Evolutionary conservation across 2,888 invertebrate genomes (phyloP), one percentile per base, ranked within the genome.

Genomic region (Elysia crispata): DNA sequence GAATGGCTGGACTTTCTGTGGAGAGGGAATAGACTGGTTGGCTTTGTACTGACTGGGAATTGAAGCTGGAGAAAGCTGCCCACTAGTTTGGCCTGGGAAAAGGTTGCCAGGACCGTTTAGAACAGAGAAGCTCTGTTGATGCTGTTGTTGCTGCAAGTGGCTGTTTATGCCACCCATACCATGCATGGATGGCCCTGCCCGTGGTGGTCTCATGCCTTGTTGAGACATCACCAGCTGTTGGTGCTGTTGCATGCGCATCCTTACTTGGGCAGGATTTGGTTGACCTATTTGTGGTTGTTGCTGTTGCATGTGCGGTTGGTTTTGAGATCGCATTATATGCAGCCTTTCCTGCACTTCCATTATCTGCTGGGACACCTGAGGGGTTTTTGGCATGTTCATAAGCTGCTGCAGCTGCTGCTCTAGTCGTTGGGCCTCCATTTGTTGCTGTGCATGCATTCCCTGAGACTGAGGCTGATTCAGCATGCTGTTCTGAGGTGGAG

Each of bases 361-460:
- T 87, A 90, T 87, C 80, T 90, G 87, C 83, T 91, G 89, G 67
- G 90, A 90, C 15, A 87, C 86, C 81, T 90, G 88, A 73, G 89
- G 89, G 6, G 86, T 88, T 80, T 90, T 90, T 8, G 89, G 90
- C 86, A 89, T 87, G 83, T 83, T 87, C 81, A 88, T 88, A 64
- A 90, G 82, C 83, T 90, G 90, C 79, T 88, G 86, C 20, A 91
- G 85, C 84, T 91, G 90, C 77, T 89, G 88, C 77, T 89, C 89
- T 18, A 91, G 83, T 49, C 86, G 83, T 66, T 88, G 87, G 25
- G 89, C 86, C 79, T 90, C 89, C 64, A 85, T 76, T 15, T 60
- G 60, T 13, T 64, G 54, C 60, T 76, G 79, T 23, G 60, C 77
- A 25, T 23, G 60, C 30, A 70, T 70, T 28, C 79, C 64, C 77